Evolutionary conservation across 53 echinoderm and acorn worm genomes (phyloP), one percentile per base, ranked within the genome.

Genomic region (Astropecten irregularis): DNA sequence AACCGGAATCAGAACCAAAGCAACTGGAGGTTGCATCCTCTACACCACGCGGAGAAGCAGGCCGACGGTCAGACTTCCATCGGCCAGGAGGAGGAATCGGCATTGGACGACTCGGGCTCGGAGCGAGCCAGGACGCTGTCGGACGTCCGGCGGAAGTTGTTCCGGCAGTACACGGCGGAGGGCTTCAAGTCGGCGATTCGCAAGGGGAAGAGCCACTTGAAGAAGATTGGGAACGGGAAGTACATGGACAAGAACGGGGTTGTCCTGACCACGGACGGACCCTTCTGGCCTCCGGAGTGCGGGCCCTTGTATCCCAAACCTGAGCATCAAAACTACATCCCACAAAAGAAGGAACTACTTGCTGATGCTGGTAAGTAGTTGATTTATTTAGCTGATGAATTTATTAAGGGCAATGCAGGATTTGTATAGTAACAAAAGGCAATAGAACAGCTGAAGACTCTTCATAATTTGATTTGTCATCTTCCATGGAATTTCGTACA

Each of bases 251-350:
- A 88, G 71, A 95, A 99, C 71, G 99, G 99, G 22, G 90, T 99
- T 3, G 70, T 99, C 3, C 71, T 95, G 76, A 90, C 99, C 0
- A 36, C 65, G 25, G 99, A 99, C 84, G 99, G 99, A 15, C 99
- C 99, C 13, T 99, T 99, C 57, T 99, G 99, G 99, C 99, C 99
- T 16, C 92, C 92, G 6, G 99, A 99, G 47, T 94, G 89, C 71
- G 92, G 94, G 46, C 99, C 99, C 4, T 77, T 99, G 29, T 90
- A 92, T 62, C 94, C 92, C 0, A 99, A 99, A 67, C 99, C 94
- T 40, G 90, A 90, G 22, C 99, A 99, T 73, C 77, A 85, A 21
- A 53, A 60, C 49, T 36, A 56, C 36, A 62, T 77, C 2, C 90
- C 92, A 14, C 65, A 82, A 25, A 77, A 76, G 13, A 76, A 77